Conservation (phyloP, 2,797 vertebrate genomes). For the Mycteria americana region DNA sequence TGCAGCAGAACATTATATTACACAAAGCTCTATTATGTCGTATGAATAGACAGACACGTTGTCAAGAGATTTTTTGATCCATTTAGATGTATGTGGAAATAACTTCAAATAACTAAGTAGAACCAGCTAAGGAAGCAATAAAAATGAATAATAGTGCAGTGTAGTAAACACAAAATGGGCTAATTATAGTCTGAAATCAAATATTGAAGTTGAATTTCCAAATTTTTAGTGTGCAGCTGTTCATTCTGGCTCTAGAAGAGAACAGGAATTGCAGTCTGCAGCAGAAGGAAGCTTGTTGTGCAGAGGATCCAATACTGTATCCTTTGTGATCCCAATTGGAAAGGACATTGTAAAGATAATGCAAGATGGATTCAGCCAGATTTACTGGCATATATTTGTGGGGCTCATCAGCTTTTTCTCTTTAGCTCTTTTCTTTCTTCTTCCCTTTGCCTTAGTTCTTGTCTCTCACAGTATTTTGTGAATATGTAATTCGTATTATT, state of each 20-base stretch:
- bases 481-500: neutral
- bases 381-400: constrained; percentile 10
- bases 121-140: constrained; percentile 58
- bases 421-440: neutral
- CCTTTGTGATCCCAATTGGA: constrained; percentile 47
- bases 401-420: neutral
- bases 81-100: constrained; percentile 55
- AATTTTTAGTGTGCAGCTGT: constrained; percentile 58
- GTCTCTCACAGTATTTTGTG: neutral
- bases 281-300: constrained; percentile 13
- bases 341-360: constrained; percentile 21
- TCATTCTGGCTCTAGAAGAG: constrained; percentile 54
- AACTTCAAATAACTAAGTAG: constrained; percentile 55
- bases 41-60: constrained; percentile 41
- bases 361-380: neutral
- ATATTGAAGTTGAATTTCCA: constrained; percentile 61
- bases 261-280: constrained; percentile 39
- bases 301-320: constrained; percentile 18
- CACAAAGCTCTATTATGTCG: constrained; percentile 8
- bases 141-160: constrained; percentile 32
- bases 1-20: constrained; percentile 51
- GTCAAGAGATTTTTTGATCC: constrained; percentile 44
- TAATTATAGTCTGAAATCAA: constrained; percentile 59
- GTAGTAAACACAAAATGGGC: constrained; percentile 60
- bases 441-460: neutral